Evolutionary conservation across 2,113 vertebrate species (phyloP).

Genomic region (Ptilorrhoa leucosticta): DNA sequence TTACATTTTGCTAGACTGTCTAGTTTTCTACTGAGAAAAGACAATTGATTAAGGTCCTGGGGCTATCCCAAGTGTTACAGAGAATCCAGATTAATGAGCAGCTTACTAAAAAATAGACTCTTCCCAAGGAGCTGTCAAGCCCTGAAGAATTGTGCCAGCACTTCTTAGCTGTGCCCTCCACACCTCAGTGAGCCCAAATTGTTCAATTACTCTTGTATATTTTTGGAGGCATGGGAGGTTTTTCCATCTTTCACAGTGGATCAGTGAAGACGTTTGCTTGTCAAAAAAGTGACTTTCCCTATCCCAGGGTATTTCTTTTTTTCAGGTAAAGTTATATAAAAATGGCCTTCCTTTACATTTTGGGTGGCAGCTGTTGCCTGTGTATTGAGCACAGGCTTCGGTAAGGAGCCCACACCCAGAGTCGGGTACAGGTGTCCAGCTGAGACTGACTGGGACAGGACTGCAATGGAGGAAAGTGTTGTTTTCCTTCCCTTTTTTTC

Average conservation of each 20-base stretch:
- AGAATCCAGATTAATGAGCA: conserved; percentile 32
- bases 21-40: neutral
- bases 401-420: neutral
- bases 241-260: neutral
- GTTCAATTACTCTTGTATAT: conserved; percentile 34
- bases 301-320: neutral
- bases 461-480: neutral
- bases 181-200: conserved; percentile 44
- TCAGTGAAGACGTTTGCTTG: neutral
- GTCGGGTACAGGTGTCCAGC: neutral
- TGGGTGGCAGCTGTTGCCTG: neutral
- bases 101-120: neutral
- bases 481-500: neutral
- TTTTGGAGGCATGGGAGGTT: neutral
- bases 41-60: neutral
- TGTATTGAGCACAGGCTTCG: neutral
- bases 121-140: conserved; percentile 21
- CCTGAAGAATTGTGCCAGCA: conserved; percentile 18
- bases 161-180: conserved; percentile 6
- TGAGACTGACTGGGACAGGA: neutral
- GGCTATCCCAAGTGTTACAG: neutral
- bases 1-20: neutral
- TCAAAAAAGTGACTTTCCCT: neutral
- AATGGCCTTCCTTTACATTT: neutral
- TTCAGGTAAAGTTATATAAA: neutral